phyloP scores from a whole-genome alignment of 2,888 invertebrate species.

The Arctia plantaginis region DNA sequence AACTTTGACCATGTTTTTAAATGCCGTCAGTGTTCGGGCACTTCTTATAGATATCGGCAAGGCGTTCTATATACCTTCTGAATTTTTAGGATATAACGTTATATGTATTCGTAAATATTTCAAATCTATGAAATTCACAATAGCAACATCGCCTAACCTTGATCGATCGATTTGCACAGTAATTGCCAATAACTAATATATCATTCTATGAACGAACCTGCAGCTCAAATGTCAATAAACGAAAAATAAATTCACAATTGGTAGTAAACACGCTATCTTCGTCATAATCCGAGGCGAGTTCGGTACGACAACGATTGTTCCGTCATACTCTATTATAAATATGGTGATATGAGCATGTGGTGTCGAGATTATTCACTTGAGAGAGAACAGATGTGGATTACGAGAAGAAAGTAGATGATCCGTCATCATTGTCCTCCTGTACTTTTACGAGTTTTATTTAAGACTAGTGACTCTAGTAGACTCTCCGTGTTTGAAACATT shows the following conservation, averaged over 20 bases:
- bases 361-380: neutral
- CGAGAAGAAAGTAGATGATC: neutral
- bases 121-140: neutral
- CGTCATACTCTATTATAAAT: neutral
- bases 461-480: too few species aligned
- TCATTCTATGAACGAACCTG: conserved; percentile 2
- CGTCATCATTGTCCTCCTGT: too few species aligned
- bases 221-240: conserved; percentile 5
- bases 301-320: neutral
- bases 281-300: neutral
- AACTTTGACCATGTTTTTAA: too few species aligned
- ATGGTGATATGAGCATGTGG: neutral
- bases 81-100: neutral
- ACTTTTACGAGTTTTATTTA: too few species aligned
- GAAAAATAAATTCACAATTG: conserved; percentile 2
- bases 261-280: conserved; percentile 8
- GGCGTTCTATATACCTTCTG: too few species aligned
- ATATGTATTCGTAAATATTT: neutral
- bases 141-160: neutral
- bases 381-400: neutral
- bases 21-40: too few species aligned
- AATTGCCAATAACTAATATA: conserved; percentile 22
- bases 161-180: neutral
- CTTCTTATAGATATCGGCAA: too few species aligned
- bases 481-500: too few species aligned